Evolutionary conservation across 2,797 vertebrate genomes (phyloP).

Genomic region (Apodemus agrarius): DNA sequence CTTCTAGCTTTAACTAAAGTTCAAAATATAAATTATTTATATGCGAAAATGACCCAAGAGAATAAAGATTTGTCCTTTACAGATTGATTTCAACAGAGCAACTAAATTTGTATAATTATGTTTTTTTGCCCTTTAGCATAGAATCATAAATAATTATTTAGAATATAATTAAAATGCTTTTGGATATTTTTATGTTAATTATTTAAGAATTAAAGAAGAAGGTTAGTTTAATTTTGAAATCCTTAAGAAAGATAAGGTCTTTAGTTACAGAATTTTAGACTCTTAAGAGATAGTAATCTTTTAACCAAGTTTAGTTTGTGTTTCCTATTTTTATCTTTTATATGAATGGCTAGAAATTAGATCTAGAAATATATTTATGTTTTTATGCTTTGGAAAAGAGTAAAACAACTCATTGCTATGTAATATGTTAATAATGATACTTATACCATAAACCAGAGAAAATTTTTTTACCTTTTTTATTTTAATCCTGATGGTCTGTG

Average conservation of each 20-base stretch:
- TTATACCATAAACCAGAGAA: background rate
- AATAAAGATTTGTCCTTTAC: conserved; percentile 55
- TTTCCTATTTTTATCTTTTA: conserved; percentile 6
- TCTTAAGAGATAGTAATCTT: background rate
- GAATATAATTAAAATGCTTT: background rate
- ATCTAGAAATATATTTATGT: background rate
- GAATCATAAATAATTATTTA: background rate
- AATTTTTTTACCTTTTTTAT: background rate
- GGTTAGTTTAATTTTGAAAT: background rate
- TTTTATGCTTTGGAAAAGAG: background rate
- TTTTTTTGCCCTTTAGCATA: background rate
- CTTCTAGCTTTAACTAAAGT: background rate
- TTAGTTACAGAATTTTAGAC: background rate
- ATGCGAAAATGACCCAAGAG: background rate
- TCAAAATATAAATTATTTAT: background rate
- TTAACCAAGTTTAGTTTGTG: background rate
- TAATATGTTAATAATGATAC: background rate
- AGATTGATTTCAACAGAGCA: conserved; percentile 3
- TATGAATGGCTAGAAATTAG: background rate
- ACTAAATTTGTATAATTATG: background rate
- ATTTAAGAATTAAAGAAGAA: background rate
- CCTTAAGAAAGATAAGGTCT: background rate
- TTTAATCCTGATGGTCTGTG: background rate
- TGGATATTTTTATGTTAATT: rapidly evolving
- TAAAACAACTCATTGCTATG: background rate